Base-by-base conservation (phyloP, 2,888 invertebrate genomes). In the Spodoptera exigua region DNA sequence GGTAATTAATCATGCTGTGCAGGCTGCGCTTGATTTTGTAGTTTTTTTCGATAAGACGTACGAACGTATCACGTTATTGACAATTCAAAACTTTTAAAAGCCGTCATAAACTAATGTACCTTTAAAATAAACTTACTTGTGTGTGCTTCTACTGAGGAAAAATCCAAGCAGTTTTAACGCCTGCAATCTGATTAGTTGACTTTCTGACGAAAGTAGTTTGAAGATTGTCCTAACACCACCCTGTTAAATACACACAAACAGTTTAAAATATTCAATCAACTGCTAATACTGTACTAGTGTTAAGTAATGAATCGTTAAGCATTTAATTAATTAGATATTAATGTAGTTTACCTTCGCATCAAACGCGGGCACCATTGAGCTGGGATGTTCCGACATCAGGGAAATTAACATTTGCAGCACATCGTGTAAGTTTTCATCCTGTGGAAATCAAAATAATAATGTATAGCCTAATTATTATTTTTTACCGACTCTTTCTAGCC, bases 281-380 rank as follows among this genome's bases (percentile, higher is more conserved):
- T 27, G 7, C 2, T 2, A 3, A 18, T 2, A 18, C 18, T 3
- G n/a, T n/a, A n/a, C n/a, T n/a, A n/a, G n/a, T n/a, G n/a, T n/a
- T 18, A 18, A 3, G 2, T 18, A 18, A 3, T 27, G 7, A 5
- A 7, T 27, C 27, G 9, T 1, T 9, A 27, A 7, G 21, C 21
- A 27, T 18, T 18, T 3, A 2, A 18, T 18, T 1, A 27, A 27
- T 7, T 4, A 16, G 46, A 14, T 3, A 9, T 27, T 12, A 13
- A 21, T 27, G 18, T 55, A 17, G 56, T 62, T 78, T 77, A 93
- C 93, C 86, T 99, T 99, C 67, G 97, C 97, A 93, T 99, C 99
- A 91, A 99, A 99, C 53, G 99, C 99, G 37, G 99, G 99, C 77
- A 99, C 99, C 98, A 99, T 98, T 2, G 99, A 99, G 76, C 99